phyloP scores from a whole-genome alignment of 2,888 invertebrate species.

The Cheilosia pagana region DNA sequence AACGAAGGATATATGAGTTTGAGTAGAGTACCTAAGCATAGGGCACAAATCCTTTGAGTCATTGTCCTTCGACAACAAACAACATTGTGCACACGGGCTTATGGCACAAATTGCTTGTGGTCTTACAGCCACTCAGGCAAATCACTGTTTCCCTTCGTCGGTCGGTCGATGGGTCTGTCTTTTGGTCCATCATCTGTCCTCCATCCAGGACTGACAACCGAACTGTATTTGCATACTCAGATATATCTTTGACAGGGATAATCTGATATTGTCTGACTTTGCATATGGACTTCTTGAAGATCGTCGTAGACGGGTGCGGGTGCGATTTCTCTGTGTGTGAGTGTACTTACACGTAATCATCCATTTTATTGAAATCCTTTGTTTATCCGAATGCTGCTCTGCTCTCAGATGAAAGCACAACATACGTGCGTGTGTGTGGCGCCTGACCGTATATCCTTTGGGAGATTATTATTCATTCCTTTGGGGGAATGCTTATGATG shows the following conservation, averaged over 20 bases:
- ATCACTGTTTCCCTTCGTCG: conserved; percentile 41
- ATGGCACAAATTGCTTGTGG: conserved; percentile 67
- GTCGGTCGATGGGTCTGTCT: neutral
- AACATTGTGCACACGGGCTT: conserved; percentile 42
- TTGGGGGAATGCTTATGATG: conserved; percentile 3
- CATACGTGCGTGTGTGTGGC: neutral
- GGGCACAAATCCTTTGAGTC: conserved; percentile 58
- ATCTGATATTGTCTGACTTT: conserved; percentile 68
- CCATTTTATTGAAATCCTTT: conserved; percentile 59
- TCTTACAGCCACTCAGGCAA: conserved; percentile 59
- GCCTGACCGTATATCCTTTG: conserved; percentile 3
- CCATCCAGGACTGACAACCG: neutral
- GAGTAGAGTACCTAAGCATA: conserved; percentile 2
- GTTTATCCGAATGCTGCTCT: conserved; percentile 38
- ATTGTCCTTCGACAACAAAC: conserved; percentile 63
- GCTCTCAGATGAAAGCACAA: conserved; percentile 1
- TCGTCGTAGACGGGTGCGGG: conserved; percentile 1
- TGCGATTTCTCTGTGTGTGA: conserved; percentile 1
- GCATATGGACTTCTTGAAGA: conserved; percentile 59
- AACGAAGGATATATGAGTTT: conserved; percentile 11
- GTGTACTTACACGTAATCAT: conserved; percentile 39
- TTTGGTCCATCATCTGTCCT: neutral
- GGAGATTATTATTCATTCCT: conserved; percentile 17
- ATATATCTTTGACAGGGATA: conserved; percentile 47
- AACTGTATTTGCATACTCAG: conserved; percentile 1